These are phyloP conservation scores for Ips nitidus DNA, from an alignment of 1,140 invertebrate species.

Conservation along the genomic window DNA sequence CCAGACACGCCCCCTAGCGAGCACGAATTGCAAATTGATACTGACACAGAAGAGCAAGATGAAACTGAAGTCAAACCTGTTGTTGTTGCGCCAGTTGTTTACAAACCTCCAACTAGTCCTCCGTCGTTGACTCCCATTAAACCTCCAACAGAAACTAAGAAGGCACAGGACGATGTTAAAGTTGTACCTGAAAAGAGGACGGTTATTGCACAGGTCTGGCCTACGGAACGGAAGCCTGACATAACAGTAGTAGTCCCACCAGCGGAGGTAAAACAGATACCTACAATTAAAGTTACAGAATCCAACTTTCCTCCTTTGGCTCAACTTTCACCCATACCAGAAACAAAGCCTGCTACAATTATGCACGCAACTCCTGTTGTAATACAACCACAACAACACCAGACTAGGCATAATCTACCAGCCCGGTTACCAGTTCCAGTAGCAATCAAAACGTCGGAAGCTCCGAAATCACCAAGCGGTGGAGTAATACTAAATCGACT, in stretches of 20 bases:
- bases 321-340: conserved; percentile 21
- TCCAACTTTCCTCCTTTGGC: conserved; percentile 36
- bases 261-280: conserved; percentile 30
- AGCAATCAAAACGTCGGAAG: conserved; percentile 26
- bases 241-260: background rate
- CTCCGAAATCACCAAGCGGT: conserved; percentile 33
- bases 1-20: conserved; percentile 83
- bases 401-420: conserved; percentile 40
- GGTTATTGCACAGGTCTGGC: conserved; percentile 57
- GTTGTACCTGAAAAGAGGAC: conserved; percentile 15
- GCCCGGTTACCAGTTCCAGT: conserved; percentile 39
- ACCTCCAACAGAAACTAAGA: conserved; percentile 8
- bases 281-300: conserved; percentile 48
- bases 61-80: conserved; percentile 51
- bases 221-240: conserved; percentile 42
- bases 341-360: conserved; percentile 14
- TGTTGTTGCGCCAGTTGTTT: conserved; percentile 48
- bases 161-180: background rate
- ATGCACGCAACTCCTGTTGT: conserved; percentile 10
- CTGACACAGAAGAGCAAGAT: conserved; percentile 73
- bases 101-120: conserved; percentile 41
- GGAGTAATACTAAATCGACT: conserved; percentile 44
- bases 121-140: conserved; percentile 50
- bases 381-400: conserved; percentile 23
- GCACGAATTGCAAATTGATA: conserved; percentile 82